Percentiles rank a stretch among this genome's conserved stretches.
phyloP scores from a whole-genome alignment of 2,797 vertebrate genomes.

The Passerculus sandwichensis region DNA sequence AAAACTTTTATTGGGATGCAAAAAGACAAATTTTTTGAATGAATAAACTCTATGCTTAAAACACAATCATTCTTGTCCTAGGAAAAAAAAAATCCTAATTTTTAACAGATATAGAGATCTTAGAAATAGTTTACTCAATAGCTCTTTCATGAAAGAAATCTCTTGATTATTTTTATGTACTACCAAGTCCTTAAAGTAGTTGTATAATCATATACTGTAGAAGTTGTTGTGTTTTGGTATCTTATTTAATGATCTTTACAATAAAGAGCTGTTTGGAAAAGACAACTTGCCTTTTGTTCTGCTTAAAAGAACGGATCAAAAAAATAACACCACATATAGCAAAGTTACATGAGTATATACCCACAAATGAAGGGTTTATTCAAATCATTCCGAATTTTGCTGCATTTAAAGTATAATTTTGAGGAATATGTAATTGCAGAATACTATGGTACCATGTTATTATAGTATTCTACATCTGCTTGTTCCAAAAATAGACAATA shows the following conservation, averaged over 20 bases:
- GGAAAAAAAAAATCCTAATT: background rate
- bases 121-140: background rate
- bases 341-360: background rate
- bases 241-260: conserved; percentile 12
- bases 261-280: conserved; percentile 33
- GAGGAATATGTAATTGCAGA: background rate
- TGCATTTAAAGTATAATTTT: background rate
- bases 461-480: background rate
- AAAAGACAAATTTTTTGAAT: background rate
- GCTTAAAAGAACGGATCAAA: background rate
- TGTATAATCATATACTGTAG: background rate
- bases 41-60: background rate
- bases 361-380: background rate
- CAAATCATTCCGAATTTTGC: background rate
- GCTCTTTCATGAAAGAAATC: background rate
- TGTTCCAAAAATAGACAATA: background rate
- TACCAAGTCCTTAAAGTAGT: background rate
- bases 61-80: background rate
- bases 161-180: background rate
- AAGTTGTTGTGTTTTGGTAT: background rate
- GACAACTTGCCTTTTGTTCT: background rate
- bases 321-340: background rate
- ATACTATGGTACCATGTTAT: background rate
- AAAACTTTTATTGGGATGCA: background rate
- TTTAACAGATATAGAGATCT: background rate